Percentiles rank a stretch among this genome's conserved stretches.
phyloP scores from a whole-genome alignment of 1,140 invertebrate species.

The Cyclina sinensis region DNA sequence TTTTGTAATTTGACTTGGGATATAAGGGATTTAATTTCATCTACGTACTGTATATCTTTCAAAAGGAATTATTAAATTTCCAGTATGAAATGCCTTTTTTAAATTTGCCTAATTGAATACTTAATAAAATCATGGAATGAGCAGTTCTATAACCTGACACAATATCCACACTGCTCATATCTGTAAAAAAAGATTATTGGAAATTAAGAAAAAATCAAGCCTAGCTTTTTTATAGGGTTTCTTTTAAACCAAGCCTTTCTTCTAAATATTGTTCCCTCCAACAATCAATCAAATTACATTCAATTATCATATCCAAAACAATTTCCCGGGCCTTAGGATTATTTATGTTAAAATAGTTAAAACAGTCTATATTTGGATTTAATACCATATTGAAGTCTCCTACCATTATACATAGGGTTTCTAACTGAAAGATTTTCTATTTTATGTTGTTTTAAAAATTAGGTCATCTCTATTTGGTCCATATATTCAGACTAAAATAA shows the following conservation, averaged over 20 bases:
- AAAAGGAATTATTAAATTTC: constrained; percentile 63
- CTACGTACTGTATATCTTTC: constrained; percentile 15
- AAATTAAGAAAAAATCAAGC: constrained; percentile 66
- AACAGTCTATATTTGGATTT: constrained; percentile 44
- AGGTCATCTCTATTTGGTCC: constrained; percentile 67
- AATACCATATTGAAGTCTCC: constrained; percentile 55
- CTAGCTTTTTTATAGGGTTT: constrained; percentile 65
- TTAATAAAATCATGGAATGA: constrained; percentile 54
- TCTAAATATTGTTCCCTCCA: constrained; percentile 27
- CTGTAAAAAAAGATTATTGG: constrained; percentile 44
- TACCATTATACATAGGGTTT: constrained; percentile 16
- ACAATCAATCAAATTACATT: constrained; percentile 42
- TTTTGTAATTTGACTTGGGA: constrained; percentile 13
- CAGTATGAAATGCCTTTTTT: constrained; percentile 61
- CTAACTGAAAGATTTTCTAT: constrained; percentile 18
- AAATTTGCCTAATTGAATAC: constrained; percentile 12
- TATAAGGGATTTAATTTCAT: constrained; percentile 9
- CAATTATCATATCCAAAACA: constrained; percentile 32
- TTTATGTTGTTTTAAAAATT: constrained; percentile 48
- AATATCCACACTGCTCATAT: constrained; percentile 42
- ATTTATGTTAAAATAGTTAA: constrained; percentile 52
- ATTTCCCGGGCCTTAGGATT: constrained; percentile 39
- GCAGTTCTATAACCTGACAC: constrained; percentile 53
- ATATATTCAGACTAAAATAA: constrained; percentile 52
- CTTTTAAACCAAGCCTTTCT: constrained; percentile 36